A percentile compares a stretch with the other conserved stretches of the same genome.
Evolutionary conservation across 1,140 invertebrate genomes (phyloP).

Genomic region (Macrostomum lignano): DNA sequence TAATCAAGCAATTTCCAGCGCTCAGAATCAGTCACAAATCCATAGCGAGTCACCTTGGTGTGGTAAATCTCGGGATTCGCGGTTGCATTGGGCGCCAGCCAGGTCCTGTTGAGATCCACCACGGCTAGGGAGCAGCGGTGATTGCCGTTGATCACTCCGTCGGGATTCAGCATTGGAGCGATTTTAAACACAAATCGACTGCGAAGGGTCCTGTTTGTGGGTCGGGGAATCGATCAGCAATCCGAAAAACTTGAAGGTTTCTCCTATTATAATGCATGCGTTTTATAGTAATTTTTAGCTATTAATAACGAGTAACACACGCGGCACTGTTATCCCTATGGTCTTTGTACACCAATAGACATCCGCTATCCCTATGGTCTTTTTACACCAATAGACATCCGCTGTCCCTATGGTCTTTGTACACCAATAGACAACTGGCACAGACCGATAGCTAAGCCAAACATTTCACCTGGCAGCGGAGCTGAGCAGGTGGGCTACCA

Average conservation of each 20-base stretch:
- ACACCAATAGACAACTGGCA: not conserved
- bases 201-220: constrained; percentile 15
- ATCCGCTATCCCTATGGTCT: no score
- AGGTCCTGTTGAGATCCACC: constrained; percentile 30
- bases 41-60: constrained; percentile 38
- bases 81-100: constrained; percentile 41
- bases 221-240: not conserved
- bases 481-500: not conserved
- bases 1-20: no score
- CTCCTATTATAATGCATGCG: not conserved
- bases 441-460: no score
- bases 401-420: no score
- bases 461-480: no score
- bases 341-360: no score
- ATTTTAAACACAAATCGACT: constrained; percentile 28
- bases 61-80: constrained; percentile 70
- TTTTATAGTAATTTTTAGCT: not conserved
- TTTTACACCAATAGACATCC: no score
- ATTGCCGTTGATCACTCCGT: constrained; percentile 26
- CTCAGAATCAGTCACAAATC: constrained; percentile 5
- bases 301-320: not conserved
- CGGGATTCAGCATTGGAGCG: constrained; percentile 29
- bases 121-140: constrained; percentile 27
- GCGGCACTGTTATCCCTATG: not conserved
- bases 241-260: not conserved